phyloP scores from a whole-genome alignment of 1,140 invertebrate species.

The Caenorhabditis briggsae region DNA sequence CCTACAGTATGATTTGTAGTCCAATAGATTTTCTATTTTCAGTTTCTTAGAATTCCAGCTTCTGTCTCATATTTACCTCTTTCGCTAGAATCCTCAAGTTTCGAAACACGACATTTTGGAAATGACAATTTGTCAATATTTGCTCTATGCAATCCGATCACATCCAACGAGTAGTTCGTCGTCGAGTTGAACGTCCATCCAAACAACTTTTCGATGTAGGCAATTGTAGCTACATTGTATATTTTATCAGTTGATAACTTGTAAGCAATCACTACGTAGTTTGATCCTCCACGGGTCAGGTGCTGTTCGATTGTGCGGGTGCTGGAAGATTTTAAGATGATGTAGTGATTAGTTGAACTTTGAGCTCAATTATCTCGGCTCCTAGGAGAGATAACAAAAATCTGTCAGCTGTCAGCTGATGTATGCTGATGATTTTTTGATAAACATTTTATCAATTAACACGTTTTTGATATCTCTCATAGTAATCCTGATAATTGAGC shows the following conservation, averaged over 20 bases:
- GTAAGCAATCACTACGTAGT: constrained; percentile 22
- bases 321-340: not conserved
- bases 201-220: constrained; percentile 81
- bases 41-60: too few species aligned
- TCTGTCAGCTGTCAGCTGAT: too few species aligned
- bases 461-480: too few species aligned
- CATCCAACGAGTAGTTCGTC: constrained; percentile 80
- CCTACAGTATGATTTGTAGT: too few species aligned
- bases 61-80: not conserved
- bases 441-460: too few species aligned
- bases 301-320: constrained; percentile 11
- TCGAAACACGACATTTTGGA: constrained; percentile 46
- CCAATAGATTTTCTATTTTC: too few species aligned
- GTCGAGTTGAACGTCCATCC: constrained; percentile 80
- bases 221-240: constrained; percentile 80
- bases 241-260: constrained; percentile 64
- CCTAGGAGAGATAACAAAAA: too few species aligned
- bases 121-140: constrained; percentile 55
- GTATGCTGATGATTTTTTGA: too few species aligned
- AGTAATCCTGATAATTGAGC: too few species aligned
- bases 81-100: constrained; percentile 8
- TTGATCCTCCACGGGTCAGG: constrained; percentile 73
- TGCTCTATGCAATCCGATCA: constrained; percentile 78
- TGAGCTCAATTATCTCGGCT: not conserved
- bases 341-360: not conserved